These are phyloP conservation scores for Plusia festucae DNA, from an alignment of 2,888 invertebrate genomes.

Conservation along the genomic window DNA sequence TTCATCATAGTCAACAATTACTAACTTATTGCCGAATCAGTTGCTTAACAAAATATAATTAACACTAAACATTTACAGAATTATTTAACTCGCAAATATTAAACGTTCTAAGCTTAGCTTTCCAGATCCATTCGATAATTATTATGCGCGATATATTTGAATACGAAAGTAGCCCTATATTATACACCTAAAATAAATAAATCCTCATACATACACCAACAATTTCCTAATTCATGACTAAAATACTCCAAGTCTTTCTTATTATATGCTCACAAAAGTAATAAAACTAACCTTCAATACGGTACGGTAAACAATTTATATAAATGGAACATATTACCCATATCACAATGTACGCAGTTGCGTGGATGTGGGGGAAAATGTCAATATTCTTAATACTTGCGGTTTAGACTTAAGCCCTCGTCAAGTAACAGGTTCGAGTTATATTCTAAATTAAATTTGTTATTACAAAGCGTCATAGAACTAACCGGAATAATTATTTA, in stretches of 20 bases:
- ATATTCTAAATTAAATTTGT: constrained; percentile 8
- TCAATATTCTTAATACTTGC: constrained; percentile 29
- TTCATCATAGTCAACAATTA: neutral
- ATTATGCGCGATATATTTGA: neutral
- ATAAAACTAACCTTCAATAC: constrained; percentile 48
- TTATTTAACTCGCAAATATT: no score
- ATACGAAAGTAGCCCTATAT: neutral
- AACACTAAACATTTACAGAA: no score
- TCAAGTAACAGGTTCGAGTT: constrained; percentile 12
- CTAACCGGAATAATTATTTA: neutral
- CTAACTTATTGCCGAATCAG: no score
- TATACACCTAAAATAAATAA: neutral
- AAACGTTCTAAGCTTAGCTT: no score
- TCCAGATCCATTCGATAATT: no score
- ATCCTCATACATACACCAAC: neutral
- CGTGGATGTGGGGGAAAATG: constrained; percentile 22
- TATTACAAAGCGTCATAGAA: neutral
- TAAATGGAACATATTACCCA: constrained; percentile 21
- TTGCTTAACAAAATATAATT: no score
- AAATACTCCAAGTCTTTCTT: constrained; percentile 21
- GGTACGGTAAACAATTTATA: constrained; percentile 44
- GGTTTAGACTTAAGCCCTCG: constrained; percentile 12
- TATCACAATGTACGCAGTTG: constrained; percentile 20
- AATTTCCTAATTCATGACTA: constrained; percentile 9
- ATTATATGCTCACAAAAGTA: constrained; percentile 30